A percentile compares a stretch with the other conserved stretches of the same genome.
These are phyloP conservation scores for Sprattus sprattus DNA, from an alignment of 2,113 vertebrate species.

Conservation along the genomic window DNA sequence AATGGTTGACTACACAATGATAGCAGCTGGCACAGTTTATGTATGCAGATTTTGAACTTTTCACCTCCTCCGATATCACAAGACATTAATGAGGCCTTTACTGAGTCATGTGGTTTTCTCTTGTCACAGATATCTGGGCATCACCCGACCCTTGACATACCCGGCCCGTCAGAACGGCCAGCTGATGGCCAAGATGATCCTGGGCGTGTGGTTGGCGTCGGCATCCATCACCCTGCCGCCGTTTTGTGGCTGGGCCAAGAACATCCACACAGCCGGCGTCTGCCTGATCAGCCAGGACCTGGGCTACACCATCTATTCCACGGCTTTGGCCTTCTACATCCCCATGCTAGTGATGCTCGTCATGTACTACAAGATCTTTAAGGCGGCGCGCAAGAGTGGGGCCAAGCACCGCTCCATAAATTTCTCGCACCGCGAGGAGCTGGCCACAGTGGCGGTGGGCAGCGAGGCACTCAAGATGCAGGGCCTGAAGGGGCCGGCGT, in stretches of 20 bases:
- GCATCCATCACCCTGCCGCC: conserved; percentile 78
- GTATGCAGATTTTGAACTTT: background rate
- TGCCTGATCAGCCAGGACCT: conserved; percentile 81
- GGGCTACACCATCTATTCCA: conserved; percentile 80
- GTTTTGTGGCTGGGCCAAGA: conserved; percentile 79
- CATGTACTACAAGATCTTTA: conserved; percentile 83
- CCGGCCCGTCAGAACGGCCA: conserved; percentile 77
- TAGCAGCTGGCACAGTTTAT: background rate
- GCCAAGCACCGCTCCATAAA: conserved; percentile 76
- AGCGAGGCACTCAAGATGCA: conserved; percentile 73
- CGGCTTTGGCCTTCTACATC: conserved; percentile 79
- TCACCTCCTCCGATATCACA: background rate
- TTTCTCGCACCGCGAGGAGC: conserved; percentile 50
- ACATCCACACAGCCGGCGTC: conserved; percentile 71
- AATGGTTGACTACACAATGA: background rate
- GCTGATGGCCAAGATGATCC: conserved; percentile 80
- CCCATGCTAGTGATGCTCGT: conserved; percentile 80
- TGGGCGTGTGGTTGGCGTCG: conserved; percentile 76
- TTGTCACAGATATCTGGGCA: conserved; percentile 72
- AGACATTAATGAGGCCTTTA: background rate
- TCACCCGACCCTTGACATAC: conserved; percentile 77
- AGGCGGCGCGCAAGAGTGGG: conserved; percentile 73
- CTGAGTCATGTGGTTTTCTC: conserved; percentile 25
- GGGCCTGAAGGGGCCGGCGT: conserved; percentile 64
- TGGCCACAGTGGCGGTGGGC: conserved; percentile 58